A percentile compares a stretch with the other conserved stretches of the same genome.
These are phyloP conservation scores for Psittacula derbiana DNA, from an alignment of 2,797 vertebrate genomes.

Conservation along the genomic window DNA sequence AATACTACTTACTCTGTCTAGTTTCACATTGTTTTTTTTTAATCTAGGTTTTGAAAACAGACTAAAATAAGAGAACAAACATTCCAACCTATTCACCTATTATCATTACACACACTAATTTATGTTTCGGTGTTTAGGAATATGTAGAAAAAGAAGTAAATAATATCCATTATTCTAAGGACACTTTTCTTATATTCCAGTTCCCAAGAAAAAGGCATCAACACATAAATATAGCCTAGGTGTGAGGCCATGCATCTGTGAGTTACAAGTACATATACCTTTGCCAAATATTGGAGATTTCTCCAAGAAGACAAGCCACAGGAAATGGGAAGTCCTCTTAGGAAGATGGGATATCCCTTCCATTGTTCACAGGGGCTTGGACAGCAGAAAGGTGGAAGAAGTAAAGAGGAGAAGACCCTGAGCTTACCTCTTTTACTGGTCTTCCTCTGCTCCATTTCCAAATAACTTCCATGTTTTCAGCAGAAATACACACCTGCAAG, in stretches of 20 bases:
- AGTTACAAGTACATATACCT: not conserved
- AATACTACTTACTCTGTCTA: constrained; percentile 32
- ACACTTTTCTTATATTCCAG: not conserved
- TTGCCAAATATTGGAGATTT: not conserved
- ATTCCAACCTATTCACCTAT: not conserved
- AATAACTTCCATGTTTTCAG: not conserved
- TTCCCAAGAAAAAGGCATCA: not conserved
- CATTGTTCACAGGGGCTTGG: not conserved
- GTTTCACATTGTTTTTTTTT: not conserved
- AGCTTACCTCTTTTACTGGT: not conserved
- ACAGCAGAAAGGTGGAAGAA: not conserved
- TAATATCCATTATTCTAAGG: not conserved
- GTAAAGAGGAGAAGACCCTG: not conserved
- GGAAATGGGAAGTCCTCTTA: not conserved
- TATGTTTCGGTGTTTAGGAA: not conserved
- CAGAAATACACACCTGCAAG: not conserved
- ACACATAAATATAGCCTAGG: not conserved
- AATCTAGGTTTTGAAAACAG: constrained; percentile 35
- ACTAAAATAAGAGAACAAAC: constrained; percentile 1
- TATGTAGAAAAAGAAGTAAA: not conserved
- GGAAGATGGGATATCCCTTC: not conserved
- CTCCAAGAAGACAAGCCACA: not conserved
- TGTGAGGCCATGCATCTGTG: not conserved
- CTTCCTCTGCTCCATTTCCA: not conserved
- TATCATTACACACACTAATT: not conserved